phyloP scores from a whole-genome alignment of 2,797 vertebrate genomes.

The Catharus ustulatus region DNA sequence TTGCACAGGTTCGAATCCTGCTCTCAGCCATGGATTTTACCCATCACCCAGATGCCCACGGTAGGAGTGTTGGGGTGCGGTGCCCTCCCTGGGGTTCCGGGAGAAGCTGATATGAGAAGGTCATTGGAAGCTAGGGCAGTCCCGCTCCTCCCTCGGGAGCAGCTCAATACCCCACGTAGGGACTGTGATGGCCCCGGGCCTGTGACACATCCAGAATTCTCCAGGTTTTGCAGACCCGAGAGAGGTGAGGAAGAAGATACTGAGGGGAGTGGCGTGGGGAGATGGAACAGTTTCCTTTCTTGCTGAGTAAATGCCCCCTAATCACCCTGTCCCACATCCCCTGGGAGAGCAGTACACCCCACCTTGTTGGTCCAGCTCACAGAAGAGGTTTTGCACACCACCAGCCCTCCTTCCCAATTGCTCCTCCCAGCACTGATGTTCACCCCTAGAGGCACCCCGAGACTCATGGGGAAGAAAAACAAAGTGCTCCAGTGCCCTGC shows the following conservation, averaged over 20 bases:
- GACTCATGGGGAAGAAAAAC: background rate
- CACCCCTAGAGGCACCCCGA: background rate
- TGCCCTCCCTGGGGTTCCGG: too few species aligned
- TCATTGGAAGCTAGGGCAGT: background rate
- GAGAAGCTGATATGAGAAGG: background rate
- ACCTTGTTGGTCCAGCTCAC: too few species aligned
- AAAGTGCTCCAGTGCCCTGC: background rate
- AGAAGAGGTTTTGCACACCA: background rate
- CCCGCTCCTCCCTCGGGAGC: background rate
- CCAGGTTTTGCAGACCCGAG: background rate
- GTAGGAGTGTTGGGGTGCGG: too few species aligned
- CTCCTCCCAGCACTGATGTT: background rate
- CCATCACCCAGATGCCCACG: accelerated
- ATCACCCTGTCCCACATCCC: background rate
- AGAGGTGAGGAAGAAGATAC: background rate
- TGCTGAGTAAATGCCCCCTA: background rate
- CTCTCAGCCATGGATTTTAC: background rate
- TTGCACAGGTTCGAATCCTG: background rate
- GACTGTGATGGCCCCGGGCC: too few species aligned
- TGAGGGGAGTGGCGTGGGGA: background rate
- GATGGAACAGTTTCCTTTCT: too few species aligned
- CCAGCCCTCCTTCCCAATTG: background rate
- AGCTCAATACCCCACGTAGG: background rate
- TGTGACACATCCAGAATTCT: background rate
- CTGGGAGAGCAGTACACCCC: background rate